Base-by-base conservation (phyloP, 92 coral and sea anemone genomes). In the Epizoanthus stellaris region DNA sequence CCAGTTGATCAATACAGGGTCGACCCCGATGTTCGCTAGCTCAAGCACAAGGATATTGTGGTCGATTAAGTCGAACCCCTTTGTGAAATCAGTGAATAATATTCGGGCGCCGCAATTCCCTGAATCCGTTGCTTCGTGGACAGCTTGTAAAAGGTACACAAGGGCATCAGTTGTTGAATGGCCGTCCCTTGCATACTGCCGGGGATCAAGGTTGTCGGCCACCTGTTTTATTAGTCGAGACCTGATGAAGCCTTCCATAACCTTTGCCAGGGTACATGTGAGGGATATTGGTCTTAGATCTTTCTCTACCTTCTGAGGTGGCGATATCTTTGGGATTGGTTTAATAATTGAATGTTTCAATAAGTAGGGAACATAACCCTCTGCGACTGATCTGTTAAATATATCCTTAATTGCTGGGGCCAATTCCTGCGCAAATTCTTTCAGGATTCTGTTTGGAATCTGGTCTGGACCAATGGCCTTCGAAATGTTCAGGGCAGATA, bases 291-390 rank as follows among this genome's bases (percentile, higher is more conserved):
- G 85, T 77, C 85, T 86, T 60, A 85, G 76, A 49, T 85, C 84
- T 39, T 30, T 76, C 14, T 53, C 39, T 7, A 85, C 70, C 30
- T 80, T 56, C 49, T 67, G 85, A 23, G 89, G 92, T 21, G 83
- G 89, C 38, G 86, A 49, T 17, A 89, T 74, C 49, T 82, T 88
- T 19, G 91, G 91, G 21, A 88, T 30, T 16, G 91, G 91, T 57
- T n/a, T 73, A 8, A 88, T 71, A 17, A 87, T 71, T 30, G 87
- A 88, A 8, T 36, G 15, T 68, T 81, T 80, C 75, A 80, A 23
- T 38, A 62, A 43, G 25, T 80, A 45, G 6, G 85, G 85, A 34
- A 81, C 61, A 67, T 47, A 81, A 15, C 77, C 65, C 61, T 81
- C 86, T 19, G 15, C 30, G 19, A 81, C 43, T 38, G 86, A 81